Evolutionary conservation across 2,888 invertebrate genomes (phyloP).

Genomic region (Hirtodrosophila alboralis): DNA sequence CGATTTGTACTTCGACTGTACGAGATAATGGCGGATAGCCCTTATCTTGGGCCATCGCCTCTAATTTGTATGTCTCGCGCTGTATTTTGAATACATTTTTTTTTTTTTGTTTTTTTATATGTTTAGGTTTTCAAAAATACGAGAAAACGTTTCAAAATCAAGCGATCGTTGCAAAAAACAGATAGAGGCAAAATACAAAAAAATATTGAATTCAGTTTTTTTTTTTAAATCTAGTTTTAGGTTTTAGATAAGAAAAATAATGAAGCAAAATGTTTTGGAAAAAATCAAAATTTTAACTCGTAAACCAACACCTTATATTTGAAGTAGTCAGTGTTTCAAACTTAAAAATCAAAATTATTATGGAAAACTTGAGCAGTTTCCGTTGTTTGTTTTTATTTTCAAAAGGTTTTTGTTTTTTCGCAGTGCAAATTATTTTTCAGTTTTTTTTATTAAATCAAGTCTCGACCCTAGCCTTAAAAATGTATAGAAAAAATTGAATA

Average conservation of each 20-base stretch:
- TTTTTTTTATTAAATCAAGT: conserved; percentile 44
- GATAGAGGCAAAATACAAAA: conserved; percentile 72
- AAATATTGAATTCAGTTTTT: conserved; percentile 36
- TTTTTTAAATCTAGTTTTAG: conserved; percentile 25
- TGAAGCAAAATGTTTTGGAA: conserved; percentile 18
- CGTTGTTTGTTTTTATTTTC: conserved; percentile 13
- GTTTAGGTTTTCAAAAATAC: conserved; percentile 40
- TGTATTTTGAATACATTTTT: conserved; percentile 82
- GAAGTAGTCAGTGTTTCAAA: conserved; percentile 19
- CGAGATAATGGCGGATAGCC: conserved; percentile 97
- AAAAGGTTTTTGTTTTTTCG: conserved; percentile 40
- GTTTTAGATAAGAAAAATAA: conserved; percentile 33
- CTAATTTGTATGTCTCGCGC: conserved; percentile 99
- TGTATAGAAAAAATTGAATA: conserved; percentile 12
- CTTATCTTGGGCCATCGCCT: conserved; percentile 99
- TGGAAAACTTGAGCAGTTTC: conserved; percentile 25
- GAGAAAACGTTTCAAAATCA: conserved; percentile 62
- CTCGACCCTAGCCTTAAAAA: conserved; percentile 76
- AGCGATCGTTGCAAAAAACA: conserved; percentile 66
- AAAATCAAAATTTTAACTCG: conserved; percentile 33
- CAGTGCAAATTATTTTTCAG: conserved; percentile 69
- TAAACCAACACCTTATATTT: conserved; percentile 57
- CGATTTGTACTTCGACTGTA: conserved; percentile 98
- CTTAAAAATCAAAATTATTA: conserved; percentile 27
- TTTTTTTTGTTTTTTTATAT: conserved; percentile 20